Conservation (phyloP, 2,113 vertebrate genomes). For the Petaurus breviceps region DNA sequence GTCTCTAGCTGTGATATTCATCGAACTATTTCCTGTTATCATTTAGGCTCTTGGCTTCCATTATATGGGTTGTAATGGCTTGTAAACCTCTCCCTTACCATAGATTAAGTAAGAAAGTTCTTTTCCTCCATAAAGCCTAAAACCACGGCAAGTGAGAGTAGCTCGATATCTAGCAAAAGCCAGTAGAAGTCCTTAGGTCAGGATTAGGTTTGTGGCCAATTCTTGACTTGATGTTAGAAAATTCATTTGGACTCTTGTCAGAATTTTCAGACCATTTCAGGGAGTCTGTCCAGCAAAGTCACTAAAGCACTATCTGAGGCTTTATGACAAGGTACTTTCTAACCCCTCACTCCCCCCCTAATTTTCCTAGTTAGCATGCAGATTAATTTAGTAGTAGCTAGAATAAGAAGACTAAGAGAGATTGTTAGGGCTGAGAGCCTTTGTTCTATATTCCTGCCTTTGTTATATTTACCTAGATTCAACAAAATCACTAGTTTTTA, state of each 20-base stretch:
- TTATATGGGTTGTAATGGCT: background rate
- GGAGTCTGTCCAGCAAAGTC: background rate
- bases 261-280: background rate
- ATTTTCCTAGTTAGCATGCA: background rate
- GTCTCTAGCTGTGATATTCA: background rate
- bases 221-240: background rate
- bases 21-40: background rate
- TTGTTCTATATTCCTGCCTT: background rate
- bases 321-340: background rate
- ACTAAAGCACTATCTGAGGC: background rate
- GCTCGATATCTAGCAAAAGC: background rate
- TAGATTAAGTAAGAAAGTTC: background rate
- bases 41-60: background rate
- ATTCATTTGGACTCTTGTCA: background rate
- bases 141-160: background rate
- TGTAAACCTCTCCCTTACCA: background rate
- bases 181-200: background rate
- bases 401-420: background rate
- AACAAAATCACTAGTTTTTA: background rate
- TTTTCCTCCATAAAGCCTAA: background rate
- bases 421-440: background rate
- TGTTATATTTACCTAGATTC: background rate
- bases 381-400: background rate
- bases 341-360: background rate
- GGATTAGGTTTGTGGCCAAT: background rate